Evolutionary conservation across 1,140 invertebrate species (phyloP).

Genomic region (Aphaenogaster rudis): DNA sequence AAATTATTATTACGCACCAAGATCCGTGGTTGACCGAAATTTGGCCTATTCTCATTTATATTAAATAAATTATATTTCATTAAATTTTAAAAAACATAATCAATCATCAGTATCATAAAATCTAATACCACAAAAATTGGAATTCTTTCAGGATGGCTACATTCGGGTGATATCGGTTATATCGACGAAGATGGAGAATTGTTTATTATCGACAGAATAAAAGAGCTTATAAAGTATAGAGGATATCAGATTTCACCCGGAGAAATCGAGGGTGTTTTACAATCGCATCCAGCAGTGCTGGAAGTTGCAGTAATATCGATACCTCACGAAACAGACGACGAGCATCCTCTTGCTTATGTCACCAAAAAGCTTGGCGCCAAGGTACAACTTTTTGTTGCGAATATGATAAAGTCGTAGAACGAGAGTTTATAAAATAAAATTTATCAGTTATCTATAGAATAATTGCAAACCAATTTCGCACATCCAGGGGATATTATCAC

Average conservation of each 20-base stretch:
- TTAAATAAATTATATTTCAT: background rate
- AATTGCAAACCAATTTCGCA: background rate
- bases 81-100: background rate
- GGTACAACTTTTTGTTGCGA: slow-evolving; percentile 41
- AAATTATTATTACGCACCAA: too few relatives aligned
- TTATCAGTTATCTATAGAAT: background rate
- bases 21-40: too few relatives aligned
- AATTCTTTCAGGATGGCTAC: slow-evolving; percentile 86
- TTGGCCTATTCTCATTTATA: too few relatives aligned
- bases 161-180: slow-evolving; percentile 88
- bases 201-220: slow-evolving; percentile 88
- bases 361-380: slow-evolving; percentile 62
- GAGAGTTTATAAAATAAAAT: background rate
- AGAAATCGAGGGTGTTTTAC: slow-evolving; percentile 89
- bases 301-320: slow-evolving; percentile 89
- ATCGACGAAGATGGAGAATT: slow-evolving; percentile 86
- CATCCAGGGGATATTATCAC: too few relatives aligned
- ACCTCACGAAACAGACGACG: slow-evolving; percentile 86
- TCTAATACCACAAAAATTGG: slow-evolving; percentile 72
- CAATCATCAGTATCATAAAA: background rate
- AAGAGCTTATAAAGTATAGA: slow-evolving; percentile 89
- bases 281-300: slow-evolving; percentile 86
- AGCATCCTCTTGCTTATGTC: slow-evolving; percentile 88
- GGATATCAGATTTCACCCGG: slow-evolving; percentile 88
- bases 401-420: background rate